Base-by-base conservation (phyloP, 2,113 vertebrate species). In the Petrocephalus zakoni region DNA sequence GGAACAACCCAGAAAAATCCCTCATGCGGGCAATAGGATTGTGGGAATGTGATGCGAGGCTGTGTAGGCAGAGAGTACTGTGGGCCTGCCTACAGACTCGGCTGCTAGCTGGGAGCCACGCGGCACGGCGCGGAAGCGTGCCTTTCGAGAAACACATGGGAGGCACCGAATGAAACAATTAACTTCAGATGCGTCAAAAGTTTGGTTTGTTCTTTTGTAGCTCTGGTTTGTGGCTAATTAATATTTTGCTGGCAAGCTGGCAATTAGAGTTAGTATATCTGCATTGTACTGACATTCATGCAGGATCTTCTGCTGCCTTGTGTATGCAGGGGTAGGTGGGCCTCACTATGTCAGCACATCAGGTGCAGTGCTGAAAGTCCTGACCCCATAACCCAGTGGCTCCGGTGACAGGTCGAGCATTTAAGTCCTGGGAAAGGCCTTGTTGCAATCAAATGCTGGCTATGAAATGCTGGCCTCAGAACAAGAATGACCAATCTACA, bases 21-120 rank as follows among this genome's bases (percentile, higher is more conserved):
- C 56, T 87, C 86, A 87, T 87, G 86, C 86, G 13, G 56, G 56
- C 53, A 87, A 64, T 61, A 87, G 55, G 85, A 87, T 87, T 87
- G 86, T 87, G 55, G 34, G 0, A 64, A 58, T 87, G 21, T 61
- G 55, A 87, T 47, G 29, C 25, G 22, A 55, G 52, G n/a, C 29
- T 37, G 84, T 25, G 49, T 25, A 52, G 49, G n/a, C 22, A 52
- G 4, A 52, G 13, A 22, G 49, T 25, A 85, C 46, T 25, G 84
- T 0, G 13, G 15, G 51, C n/a, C 22, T 37, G 34, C 29, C 29
- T 17, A 4, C 25, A 9, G 5, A 0, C 13, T 5, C 13, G 21
- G 37, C 5, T 47, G 34, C 34, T 47, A 22, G 34, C 15, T 1
- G 17, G 53, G 17, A 55, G 53, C 53, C 17, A 19, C 47, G 2